These are phyloP conservation scores for Macrophya annulata DNA, from an alignment of 2,888 invertebrate species.

Conservation along the genomic window DNA sequence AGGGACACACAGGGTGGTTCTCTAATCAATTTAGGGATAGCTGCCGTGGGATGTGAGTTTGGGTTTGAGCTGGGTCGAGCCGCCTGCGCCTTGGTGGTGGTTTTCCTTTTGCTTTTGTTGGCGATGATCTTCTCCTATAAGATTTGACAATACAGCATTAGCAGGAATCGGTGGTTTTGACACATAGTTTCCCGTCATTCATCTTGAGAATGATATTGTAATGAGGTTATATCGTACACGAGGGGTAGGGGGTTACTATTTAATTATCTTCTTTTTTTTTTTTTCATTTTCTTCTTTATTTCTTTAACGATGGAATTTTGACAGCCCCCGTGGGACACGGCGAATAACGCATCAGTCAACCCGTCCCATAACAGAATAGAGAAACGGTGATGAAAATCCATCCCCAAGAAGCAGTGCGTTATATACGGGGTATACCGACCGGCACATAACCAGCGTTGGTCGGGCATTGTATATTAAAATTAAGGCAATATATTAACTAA, in stretches of 20 bases:
- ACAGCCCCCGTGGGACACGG: neutral
- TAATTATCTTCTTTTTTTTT: constrained; percentile 1
- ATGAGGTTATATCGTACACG: neutral
- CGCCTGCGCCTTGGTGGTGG: neutral
- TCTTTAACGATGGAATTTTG: neutral
- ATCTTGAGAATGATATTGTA: neutral
- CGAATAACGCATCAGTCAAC: constrained; percentile 53
- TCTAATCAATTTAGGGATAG: constrained; percentile 51
- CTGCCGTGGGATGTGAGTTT: neutral
- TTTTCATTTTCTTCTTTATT: neutral
- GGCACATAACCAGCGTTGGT: constrained; percentile 60
- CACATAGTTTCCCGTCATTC: neutral
- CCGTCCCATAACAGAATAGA: constrained; percentile 51
- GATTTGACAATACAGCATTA: neutral
- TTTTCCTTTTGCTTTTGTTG: neutral
- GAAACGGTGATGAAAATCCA: constrained; percentile 8
- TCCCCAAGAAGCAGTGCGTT: constrained; percentile 56
- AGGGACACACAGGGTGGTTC: constrained; percentile 50
- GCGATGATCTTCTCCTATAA: constrained; percentile 2
- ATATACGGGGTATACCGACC: constrained; percentile 56
- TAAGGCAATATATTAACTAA: constrained; percentile 68
- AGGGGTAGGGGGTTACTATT: neutral
- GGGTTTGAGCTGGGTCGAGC: constrained; percentile 11
- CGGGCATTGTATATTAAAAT: constrained; percentile 68
- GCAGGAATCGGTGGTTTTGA: neutral